Percentiles rank a stretch among this genome's conserved stretches.
Conservation (phyloP, 2,888 invertebrate genomes). For the Netelia fuscicornis region DNA sequence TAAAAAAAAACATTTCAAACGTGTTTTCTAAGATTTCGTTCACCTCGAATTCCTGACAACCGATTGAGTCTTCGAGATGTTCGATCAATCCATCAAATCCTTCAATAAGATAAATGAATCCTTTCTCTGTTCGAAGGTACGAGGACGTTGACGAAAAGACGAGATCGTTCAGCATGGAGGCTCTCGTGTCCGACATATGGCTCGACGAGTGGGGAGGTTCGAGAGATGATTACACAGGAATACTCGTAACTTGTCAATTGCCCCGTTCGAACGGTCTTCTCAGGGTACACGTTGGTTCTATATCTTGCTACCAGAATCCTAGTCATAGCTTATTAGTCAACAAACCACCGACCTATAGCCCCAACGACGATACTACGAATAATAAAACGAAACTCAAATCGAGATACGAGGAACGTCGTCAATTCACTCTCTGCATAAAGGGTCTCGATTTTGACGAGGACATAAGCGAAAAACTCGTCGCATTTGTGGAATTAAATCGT, state of each 20-base stretch:
- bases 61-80: neutral
- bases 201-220: conserved; percentile 87
- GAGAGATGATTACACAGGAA: conserved; percentile 86
- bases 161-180: conserved; percentile 86
- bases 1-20: too few species aligned
- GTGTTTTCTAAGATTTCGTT: neutral
- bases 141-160: conserved; percentile 83
- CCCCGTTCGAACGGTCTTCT: conserved; percentile 82
- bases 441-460: conserved; percentile 89
- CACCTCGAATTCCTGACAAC: neutral
- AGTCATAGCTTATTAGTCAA: conserved; percentile 81
- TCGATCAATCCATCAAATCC: conserved; percentile 12
- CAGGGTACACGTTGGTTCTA: conserved; percentile 77
- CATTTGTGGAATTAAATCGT: conserved; percentile 90
- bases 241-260: conserved; percentile 88
- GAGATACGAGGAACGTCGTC: conserved; percentile 76
- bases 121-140: conserved; percentile 77
- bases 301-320: conserved; percentile 79
- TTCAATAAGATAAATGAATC: conserved; percentile 17
- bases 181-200: conserved; percentile 88
- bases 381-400: neutral
- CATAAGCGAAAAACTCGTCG: conserved; percentile 87
- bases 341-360: conserved; percentile 46
- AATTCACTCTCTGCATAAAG: conserved; percentile 90
- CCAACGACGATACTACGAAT: neutral